Conservation (phyloP, 2,113 vertebrate genomes). For the Archocentrus centrarchus region DNA sequence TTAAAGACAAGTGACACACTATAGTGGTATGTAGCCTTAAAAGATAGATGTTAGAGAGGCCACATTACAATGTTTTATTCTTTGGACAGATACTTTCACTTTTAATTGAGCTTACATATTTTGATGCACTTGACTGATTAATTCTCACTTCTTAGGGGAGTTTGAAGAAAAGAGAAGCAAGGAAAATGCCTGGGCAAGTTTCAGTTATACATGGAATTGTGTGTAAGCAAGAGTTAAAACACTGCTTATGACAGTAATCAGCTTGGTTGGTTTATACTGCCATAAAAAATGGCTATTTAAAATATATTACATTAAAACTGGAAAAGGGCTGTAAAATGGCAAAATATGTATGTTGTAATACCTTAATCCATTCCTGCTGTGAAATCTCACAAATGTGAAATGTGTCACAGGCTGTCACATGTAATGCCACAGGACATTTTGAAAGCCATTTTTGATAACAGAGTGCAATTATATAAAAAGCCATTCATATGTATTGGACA, state of each 20-base stretch:
- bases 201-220: neutral
- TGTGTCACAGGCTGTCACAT: neutral
- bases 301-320: neutral
- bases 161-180: neutral
- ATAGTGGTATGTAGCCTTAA: neutral
- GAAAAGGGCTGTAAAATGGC: neutral
- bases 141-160: neutral
- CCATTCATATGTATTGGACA: neutral
- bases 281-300: neutral
- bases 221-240: neutral
- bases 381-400: neutral
- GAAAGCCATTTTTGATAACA: neutral
- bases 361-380: neutral
- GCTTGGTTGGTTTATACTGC: neutral
- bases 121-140: neutral
- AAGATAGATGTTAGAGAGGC: neutral
- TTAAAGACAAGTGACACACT: neutral
- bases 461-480: neutral
- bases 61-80: neutral
- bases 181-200: neutral
- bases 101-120: neutral
- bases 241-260: neutral
- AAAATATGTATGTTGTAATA: neutral
- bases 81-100: neutral
- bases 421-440: neutral